Evolutionary conservation across 2,888 invertebrate species (phyloP).

Genomic region (Chymomyza caudatula): DNA sequence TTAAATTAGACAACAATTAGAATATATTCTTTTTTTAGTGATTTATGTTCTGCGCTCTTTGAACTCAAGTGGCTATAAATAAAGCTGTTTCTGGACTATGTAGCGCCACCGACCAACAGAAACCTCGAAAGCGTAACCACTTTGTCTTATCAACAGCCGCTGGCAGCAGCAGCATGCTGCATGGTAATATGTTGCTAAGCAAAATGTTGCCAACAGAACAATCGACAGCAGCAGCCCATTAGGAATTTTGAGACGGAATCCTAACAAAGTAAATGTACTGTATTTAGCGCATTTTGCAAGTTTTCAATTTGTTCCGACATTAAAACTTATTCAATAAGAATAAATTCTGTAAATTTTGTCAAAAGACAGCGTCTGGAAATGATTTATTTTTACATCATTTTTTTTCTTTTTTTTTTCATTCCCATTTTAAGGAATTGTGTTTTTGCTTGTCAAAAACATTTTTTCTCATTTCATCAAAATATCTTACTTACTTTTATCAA

Average conservation of each 20-base stretch:
- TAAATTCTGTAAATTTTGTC: no score
- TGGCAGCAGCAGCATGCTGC: slow-evolving; percentile 21
- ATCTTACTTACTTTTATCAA: no score
- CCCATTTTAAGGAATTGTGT: no score
- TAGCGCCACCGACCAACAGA: background rate
- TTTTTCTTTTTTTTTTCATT: no score
- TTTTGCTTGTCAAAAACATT: no score
- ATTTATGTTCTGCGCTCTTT: slow-evolving; percentile 27
- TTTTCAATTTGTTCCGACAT: no score
- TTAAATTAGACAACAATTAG: slow-evolving; percentile 48
- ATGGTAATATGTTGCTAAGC: slow-evolving; percentile 30
- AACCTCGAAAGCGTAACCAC: background rate
- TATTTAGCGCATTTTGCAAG: no score
- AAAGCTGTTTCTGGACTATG: background rate
- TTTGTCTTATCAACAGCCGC: slow-evolving; percentile 22
- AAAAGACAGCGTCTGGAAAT: no score
- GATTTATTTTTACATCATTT: no score
- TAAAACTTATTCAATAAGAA: no score
- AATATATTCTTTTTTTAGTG: slow-evolving; percentile 23
- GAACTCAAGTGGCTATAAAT: background rate
- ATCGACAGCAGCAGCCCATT: slow-evolving; percentile 26
- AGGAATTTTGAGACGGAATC: slow-evolving; percentile 19
- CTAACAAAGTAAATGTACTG: background rate
- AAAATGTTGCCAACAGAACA: slow-evolving; percentile 12
- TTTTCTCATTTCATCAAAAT: no score